Conservation (phyloP, 2,113 vertebrate genomes). For the Leptobrachium leishanense region DNA sequence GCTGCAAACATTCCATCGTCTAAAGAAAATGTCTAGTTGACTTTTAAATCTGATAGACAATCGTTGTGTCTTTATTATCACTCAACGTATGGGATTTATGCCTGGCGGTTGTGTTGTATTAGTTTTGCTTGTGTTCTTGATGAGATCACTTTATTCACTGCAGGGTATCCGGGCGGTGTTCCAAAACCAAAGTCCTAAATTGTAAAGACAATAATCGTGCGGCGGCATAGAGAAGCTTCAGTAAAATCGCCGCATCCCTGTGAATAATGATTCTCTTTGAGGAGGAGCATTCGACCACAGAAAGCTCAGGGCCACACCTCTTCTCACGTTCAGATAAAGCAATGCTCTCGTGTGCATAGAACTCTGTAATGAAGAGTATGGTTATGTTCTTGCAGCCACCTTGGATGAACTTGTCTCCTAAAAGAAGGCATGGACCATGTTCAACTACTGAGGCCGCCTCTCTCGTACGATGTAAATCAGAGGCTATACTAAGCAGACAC, state of each 20-base stretch:
- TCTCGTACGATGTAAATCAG: too few species aligned
- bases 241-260: conserved; percentile 9
- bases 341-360: too few species aligned
- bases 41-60: not conserved
- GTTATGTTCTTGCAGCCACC: too few species aligned
- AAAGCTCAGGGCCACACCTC: not conserved
- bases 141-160: conserved; percentile 56
- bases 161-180: conserved; percentile 52
- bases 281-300: conserved; percentile 19
- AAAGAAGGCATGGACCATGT: too few species aligned
- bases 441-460: too few species aligned
- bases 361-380: too few species aligned
- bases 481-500: too few species aligned
- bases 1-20: too few species aligned
- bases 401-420: too few species aligned
- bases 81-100: conserved; percentile 11
- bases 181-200: conserved; percentile 55
- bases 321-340: too few species aligned
- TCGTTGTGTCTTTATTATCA: not conserved
- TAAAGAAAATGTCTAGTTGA: too few species aligned
- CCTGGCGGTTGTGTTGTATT: conserved; percentile 51
- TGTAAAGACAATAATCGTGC: conserved; percentile 66
- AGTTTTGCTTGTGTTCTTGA: conserved; percentile 56
- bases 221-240: conserved; percentile 37
- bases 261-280: not conserved